These are phyloP conservation scores for Ammodytes dubius DNA, from an alignment of 2,113 vertebrate genomes.

Conservation along the genomic window DNA sequence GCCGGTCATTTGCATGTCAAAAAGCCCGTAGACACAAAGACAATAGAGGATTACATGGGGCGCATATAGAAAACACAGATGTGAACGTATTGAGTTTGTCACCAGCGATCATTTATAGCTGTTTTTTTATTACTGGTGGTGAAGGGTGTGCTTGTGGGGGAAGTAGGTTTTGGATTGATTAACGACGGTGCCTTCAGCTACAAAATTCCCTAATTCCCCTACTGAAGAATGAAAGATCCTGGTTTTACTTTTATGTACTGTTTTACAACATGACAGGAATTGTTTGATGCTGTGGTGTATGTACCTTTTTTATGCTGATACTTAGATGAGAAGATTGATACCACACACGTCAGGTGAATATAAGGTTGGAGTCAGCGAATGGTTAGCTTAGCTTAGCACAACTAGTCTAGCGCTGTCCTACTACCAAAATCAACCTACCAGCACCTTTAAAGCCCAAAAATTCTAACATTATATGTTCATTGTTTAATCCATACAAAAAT, in stretches of 20 bases:
- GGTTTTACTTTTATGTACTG: background rate
- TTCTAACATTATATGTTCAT: background rate
- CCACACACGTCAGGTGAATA: background rate
- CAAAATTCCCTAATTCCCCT: background rate
- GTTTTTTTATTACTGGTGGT: slow-evolving; percentile 10
- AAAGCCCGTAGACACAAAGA: slow-evolving; percentile 68
- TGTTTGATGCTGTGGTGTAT: too few species aligned
- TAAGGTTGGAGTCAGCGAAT: rapidly evolving
- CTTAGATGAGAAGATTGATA: background rate
- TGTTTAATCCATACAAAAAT: background rate
- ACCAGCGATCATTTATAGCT: slow-evolving; percentile 41
- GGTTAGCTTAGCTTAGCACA: background rate
- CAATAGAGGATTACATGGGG: slow-evolving; percentile 65
- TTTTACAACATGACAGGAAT: background rate
- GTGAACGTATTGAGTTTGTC: slow-evolving; percentile 66
- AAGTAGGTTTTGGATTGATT: slow-evolving; percentile 29
- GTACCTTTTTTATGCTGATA: background rate
- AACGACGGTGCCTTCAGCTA: background rate
- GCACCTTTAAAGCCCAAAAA: background rate
- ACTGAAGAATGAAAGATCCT: background rate
- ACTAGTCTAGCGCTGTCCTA: background rate
- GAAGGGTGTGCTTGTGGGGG: background rate
- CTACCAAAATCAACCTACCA: background rate
- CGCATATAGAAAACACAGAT: slow-evolving; percentile 68
- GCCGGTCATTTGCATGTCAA: slow-evolving; percentile 80